Evolutionary conservation across 1,140 invertebrate species (phyloP), one percentile per base, ranked within the genome.

Genomic region (Pectinophora gossypiella): DNA sequence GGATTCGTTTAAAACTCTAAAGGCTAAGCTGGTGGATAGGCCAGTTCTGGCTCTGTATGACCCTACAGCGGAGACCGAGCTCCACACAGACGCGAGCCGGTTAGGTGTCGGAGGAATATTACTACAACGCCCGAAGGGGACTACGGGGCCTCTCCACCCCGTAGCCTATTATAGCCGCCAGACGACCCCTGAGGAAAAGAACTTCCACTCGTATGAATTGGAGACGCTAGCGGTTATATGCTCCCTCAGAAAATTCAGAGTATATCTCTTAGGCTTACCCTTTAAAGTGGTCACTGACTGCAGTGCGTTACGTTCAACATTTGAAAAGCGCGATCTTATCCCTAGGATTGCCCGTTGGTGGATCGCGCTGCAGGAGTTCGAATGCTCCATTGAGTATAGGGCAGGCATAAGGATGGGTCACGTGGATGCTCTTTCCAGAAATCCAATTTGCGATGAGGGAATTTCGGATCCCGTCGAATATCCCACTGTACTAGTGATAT

Each of bases 261-360:
- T 69, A 12, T 74, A 67, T 22, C 35, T 79, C 16, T 12, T 77
- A n/a, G 76, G 73, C 4, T 73, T 74, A 18, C 40, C 46, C n/a
- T 87, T 85, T 46, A 71, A 38, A 4, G 54, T 87, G 0, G 52
- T 86, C n/a, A 81, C 75, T 0, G 80, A 84, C 52, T 69, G 73
- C 44, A 61, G 63, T 38, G 67, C 74, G 4, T 40, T 79, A 15
- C 55, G 56, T 36, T 53, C 35, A 6, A 68, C 70, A 0, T 60
- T 64, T 52, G 54, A 47, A 10, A 84, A 74, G 61, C 56, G 61
- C 6, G 48, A 55, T 27, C 40, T 63, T 15, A 47, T 57, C 12
- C 56, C 61, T 3, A 50, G 56, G 40, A 55, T 59, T 16, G 61
- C 56, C 6, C 40, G 73, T 1, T 76, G 71, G 71, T 51, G 44